phyloP scores from a whole-genome alignment of 2,888 invertebrate genomes.

The Sarcophaga subvicina region DNA sequence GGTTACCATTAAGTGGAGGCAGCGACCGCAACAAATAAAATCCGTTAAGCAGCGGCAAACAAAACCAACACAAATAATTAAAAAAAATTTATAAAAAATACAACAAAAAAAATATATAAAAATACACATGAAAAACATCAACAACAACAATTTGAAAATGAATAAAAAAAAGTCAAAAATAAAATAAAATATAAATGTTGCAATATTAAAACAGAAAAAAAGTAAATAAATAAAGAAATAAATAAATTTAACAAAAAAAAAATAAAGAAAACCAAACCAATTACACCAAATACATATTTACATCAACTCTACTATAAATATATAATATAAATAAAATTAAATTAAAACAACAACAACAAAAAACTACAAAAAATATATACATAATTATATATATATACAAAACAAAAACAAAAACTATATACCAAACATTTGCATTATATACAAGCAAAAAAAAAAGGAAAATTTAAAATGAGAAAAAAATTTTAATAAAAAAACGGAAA shows the following conservation, averaged over 20 bases:
- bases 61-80: slow-evolving; percentile 63
- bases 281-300: slow-evolving; percentile 71
- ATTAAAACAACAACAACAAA: slow-evolving; percentile 54
- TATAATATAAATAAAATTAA: slow-evolving; percentile 49
- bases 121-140: slow-evolving; percentile 55
- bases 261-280: slow-evolving; percentile 66
- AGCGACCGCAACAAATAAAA: slow-evolving; percentile 75
- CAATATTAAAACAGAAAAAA: slow-evolving; percentile 54
- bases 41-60: slow-evolving; percentile 66
- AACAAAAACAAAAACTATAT: slow-evolving; percentile 52
- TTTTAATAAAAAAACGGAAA: slow-evolving; percentile 62
- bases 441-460: slow-evolving; percentile 56
- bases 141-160: slow-evolving; percentile 58
- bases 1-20: slow-evolving; percentile 91
- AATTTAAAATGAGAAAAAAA: slow-evolving; percentile 49
- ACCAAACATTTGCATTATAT: slow-evolving; percentile 68
- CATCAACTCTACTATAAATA: slow-evolving; percentile 69
- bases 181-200: slow-evolving; percentile 61
- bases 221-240: slow-evolving; percentile 20
- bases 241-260: slow-evolving; percentile 62
- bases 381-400: slow-evolving; percentile 71
- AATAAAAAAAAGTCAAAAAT: slow-evolving; percentile 12
- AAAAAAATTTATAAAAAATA: slow-evolving; percentile 6
- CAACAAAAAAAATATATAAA: slow-evolving; percentile 4
- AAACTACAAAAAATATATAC: slow-evolving; percentile 68